Base-by-base conservation (phyloP, 2,113 vertebrate genomes). In the Notarius quadriscutis region DNA sequence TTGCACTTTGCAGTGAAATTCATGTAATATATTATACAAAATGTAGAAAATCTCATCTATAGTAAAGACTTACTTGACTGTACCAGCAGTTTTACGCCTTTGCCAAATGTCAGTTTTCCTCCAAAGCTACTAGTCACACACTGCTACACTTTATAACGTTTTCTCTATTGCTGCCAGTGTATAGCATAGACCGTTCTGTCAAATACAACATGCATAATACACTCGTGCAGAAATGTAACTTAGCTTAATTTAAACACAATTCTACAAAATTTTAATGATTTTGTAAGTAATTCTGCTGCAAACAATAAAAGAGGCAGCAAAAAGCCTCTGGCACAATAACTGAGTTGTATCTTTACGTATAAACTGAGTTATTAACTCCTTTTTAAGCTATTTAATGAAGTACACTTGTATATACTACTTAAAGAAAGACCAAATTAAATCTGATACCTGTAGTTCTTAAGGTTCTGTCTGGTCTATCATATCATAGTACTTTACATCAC, bases 21-120 rank as follows among this genome's bases (percentile, higher is more conserved):
- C 20, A 48, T 18, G 48, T 81, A 41, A 41, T 41, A 22, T 62
- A 60, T 41, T 7, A 81, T 5, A 58, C 1, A 41, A 58, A 81
- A 20, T 20, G 2, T 34, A 81, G 14, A 57, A 58, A 34, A 7
- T 55, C 0, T 27, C 3, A 53, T 22, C 15, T 30, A 27, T 11
- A 71, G 27, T 14, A 74, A 41, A 41, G 34, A 74, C 71, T 74
- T 74, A 74, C 71, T 74, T 27, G 88, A 30, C 41, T 87, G 53
- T 25, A 91, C n/a, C 58, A 69, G 55, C 17, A 91, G 72, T 72
- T 84, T 88, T 27, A 88, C 83, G 20, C 90, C 90, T 77, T 86
- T 18, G 25, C 87, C 86, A 80, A 91, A 89, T 7, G 72, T 74
- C 7, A 89, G 5, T 62, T 88, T 89, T 7, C 67, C 55, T 25